Conservation (phyloP, 2,888 invertebrate genomes). For the Hylaea fasciaria region DNA sequence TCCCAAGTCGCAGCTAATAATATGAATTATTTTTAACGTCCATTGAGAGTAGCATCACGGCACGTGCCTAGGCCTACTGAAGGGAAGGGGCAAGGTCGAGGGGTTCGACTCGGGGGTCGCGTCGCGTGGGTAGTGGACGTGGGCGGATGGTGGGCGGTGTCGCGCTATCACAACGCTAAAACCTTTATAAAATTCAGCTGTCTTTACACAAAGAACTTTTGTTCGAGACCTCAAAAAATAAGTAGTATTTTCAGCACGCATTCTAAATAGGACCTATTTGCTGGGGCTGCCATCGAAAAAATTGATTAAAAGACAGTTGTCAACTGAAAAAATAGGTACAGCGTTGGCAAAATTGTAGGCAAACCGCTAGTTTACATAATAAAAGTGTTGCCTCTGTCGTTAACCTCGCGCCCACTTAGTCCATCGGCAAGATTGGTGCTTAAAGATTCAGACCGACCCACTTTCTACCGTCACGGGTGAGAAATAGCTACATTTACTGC, state of each 20-base stretch:
- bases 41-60: slow-evolving; percentile 25
- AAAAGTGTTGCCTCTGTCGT: not conserved
- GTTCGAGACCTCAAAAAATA: not conserved
- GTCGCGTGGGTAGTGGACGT: slow-evolving; percentile 44
- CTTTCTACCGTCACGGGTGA: not conserved
- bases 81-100: slow-evolving; percentile 16
- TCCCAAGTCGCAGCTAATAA: not conserved
- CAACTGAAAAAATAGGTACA: too few species aligned
- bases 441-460: slow-evolving; percentile 22
- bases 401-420: not conserved
- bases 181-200: slow-evolving; percentile 37
- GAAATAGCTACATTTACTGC: too few species aligned
- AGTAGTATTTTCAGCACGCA: slow-evolving; percentile 10
- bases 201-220: slow-evolving; percentile 16
- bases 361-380: slow-evolving; percentile 7
- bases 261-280: slow-evolving; percentile 5
- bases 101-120: slow-evolving; percentile 18
- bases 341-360: too few species aligned
- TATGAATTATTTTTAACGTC: slow-evolving; percentile 13
- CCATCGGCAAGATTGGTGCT: slow-evolving; percentile 1
- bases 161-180: slow-evolving; percentile 33
- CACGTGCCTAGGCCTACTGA: slow-evolving; percentile 1
- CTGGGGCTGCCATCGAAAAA: slow-evolving; percentile 6
- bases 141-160: slow-evolving; percentile 49
- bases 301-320: too few species aligned